phyloP scores from a whole-genome alignment of 2,113 vertebrate genomes.

The Oncorhynchus gorbuscha region DNA sequence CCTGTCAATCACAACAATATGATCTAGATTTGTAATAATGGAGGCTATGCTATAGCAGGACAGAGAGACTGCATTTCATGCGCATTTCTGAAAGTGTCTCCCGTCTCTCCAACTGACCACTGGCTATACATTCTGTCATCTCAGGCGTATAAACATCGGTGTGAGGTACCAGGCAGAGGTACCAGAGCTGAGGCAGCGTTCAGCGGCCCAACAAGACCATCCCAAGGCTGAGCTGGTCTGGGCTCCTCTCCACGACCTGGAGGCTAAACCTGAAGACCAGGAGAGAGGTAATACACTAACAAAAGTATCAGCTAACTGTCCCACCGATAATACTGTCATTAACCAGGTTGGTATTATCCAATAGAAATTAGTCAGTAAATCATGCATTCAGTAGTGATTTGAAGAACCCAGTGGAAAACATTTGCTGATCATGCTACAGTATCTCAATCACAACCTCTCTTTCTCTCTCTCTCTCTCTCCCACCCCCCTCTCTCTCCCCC shows the following conservation, averaged over 20 bases:
- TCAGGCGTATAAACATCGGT: constrained; percentile 94
- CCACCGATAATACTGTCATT: background rate
- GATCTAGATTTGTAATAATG: background rate
- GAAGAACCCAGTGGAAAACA: background rate
- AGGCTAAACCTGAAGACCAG: constrained; percentile 75
- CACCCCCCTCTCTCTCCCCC: background rate
- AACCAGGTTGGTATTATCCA: too few relatives aligned
- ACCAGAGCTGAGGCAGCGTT: constrained; percentile 80
- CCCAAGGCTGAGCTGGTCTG: constrained; percentile 89
- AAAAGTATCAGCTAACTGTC: background rate
- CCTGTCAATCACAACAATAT: background rate
- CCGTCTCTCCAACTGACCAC: too few relatives aligned
- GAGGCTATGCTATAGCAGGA: too few relatives aligned
- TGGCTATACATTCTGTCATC: too few relatives aligned
- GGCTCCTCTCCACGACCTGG: constrained; percentile 78
- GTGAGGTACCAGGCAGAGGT: constrained; percentile 94
- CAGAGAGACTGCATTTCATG: too few relatives aligned
- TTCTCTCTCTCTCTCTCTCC: background rate
- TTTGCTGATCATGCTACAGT: background rate
- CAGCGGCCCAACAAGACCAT: constrained; percentile 79
- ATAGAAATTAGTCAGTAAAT: too few relatives aligned
- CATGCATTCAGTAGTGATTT: background rate
- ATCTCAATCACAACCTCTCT: background rate
- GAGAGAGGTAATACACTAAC: constrained; percentile 74
- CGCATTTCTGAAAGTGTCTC: too few relatives aligned